These are phyloP conservation scores for Protomyctophum bolini DNA, from an alignment of 2,113 vertebrate genomes.

Conservation along the genomic window DNA sequence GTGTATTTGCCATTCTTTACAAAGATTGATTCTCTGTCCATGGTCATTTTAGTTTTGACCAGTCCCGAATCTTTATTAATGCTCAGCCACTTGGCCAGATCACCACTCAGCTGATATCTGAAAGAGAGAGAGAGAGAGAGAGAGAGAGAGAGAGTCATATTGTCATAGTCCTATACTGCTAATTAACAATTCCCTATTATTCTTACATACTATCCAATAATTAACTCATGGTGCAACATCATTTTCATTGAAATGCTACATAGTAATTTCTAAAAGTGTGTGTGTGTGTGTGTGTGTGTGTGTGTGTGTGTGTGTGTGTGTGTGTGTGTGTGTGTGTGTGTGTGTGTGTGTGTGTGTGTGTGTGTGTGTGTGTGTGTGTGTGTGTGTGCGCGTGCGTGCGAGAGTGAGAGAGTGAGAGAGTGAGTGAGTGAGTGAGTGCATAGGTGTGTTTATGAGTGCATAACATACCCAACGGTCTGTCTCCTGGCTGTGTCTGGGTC, in stretches of 20 bases:
- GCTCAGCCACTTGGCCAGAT: slow-evolving; percentile 80
- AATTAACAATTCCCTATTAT: too few relatives aligned
- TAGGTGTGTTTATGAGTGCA: slow-evolving; percentile 21
- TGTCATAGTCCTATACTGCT: too few relatives aligned
- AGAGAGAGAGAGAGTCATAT: neutral
- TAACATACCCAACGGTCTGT: slow-evolving; percentile 82
- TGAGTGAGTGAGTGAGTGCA: too few relatives aligned
- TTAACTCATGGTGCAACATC: slow-evolving; percentile 77
- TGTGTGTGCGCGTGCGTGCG: neutral
- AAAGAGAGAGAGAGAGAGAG: slow-evolving; percentile 11
- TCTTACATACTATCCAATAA: accelerated
- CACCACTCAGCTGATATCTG: slow-evolving; percentile 82
- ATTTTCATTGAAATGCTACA: slow-evolving; percentile 72
- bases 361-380: neutral
- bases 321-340: neutral
- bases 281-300: neutral
- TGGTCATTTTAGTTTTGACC: slow-evolving; percentile 62
- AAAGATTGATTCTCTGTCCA: slow-evolving; percentile 82
- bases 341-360: neutral
- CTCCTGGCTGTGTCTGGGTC: slow-evolving; percentile 80
- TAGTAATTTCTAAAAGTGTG: too few relatives aligned
- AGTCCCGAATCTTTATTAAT: slow-evolving; percentile 75
- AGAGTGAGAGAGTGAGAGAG: too few relatives aligned
- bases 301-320: neutral
- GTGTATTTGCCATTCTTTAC: slow-evolving; percentile 82